phyloP scores from a whole-genome alignment of 1,140 invertebrate genomes.

The Drosophila malerkotliana region DNA sequence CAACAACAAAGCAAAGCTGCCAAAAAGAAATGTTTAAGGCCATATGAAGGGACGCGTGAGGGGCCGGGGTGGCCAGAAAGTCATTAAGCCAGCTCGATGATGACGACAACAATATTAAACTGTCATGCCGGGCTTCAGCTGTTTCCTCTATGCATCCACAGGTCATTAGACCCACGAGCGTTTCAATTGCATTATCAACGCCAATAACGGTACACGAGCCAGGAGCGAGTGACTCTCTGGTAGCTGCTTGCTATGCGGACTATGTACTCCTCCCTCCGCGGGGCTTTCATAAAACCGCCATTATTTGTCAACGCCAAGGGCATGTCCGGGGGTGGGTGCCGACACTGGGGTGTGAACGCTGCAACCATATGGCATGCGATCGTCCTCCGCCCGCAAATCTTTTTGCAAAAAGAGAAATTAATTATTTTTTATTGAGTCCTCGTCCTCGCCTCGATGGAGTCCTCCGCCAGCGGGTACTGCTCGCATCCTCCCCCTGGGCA shows the following conservation, averaged over 20 bases:
- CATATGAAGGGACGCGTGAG: conserved; percentile 10
- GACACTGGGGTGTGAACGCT: conserved; percentile 59
- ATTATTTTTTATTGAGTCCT: conserved; percentile 77
- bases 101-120: conserved; percentile 65
- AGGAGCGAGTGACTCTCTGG: too few relatives aligned
- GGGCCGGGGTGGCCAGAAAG: conserved; percentile 47
- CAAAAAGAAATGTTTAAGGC: conserved; percentile 57
- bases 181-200: conserved; percentile 79
- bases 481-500: background rate
- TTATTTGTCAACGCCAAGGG: conserved; percentile 82
- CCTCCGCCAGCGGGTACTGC: background rate
- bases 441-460: conserved; percentile 20
- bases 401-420: conserved; percentile 73
- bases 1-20: conserved; percentile 77
- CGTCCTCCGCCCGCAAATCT: conserved; percentile 20
- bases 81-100: conserved; percentile 65
- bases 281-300: conserved; percentile 68
- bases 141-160: conserved; percentile 41
- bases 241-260: conserved; percentile 2
- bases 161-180: conserved; percentile 72
- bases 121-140: conserved; percentile 43
- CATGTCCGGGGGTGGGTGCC: conserved; percentile 26
- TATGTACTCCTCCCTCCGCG: background rate
- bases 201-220: conserved; percentile 67
- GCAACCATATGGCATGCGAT: conserved; percentile 58